Evolutionary conservation across 2,888 invertebrate genomes (phyloP).

Genomic region (Merodon equestris): DNA sequence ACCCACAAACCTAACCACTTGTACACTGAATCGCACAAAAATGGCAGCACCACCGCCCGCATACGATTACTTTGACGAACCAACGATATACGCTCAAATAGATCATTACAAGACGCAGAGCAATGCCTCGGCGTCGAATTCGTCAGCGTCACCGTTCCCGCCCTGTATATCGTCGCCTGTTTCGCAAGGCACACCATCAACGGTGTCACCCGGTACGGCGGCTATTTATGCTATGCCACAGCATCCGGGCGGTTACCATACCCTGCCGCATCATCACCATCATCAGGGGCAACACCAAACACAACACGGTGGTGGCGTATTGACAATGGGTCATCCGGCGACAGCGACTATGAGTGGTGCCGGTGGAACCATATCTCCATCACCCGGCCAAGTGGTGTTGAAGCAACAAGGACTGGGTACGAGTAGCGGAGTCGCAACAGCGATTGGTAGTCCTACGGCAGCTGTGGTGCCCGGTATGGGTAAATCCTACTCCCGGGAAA

Average conservation of each 20-base stretch:
- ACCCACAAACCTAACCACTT: conserved; percentile 71
- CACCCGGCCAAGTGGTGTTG: conserved; percentile 49
- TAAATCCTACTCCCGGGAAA: conserved; percentile 81
- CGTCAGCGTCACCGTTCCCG: conserved; percentile 77
- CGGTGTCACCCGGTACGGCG: conserved; percentile 77
- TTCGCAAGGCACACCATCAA: conserved; percentile 77
- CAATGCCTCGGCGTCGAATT: conserved; percentile 70
- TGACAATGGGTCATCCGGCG: conserved; percentile 74
- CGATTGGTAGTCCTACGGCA: conserved; percentile 77
- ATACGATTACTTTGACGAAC: conserved; percentile 81
- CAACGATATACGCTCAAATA: conserved; percentile 87
- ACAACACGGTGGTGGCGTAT: conserved; percentile 71
- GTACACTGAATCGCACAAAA: conserved; percentile 76
- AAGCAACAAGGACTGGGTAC: conserved; percentile 70
- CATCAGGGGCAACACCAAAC: conserved; percentile 72
- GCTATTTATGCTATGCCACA: conserved; percentile 78
- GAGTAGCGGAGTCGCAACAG: conserved; percentile 70
- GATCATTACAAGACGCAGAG: conserved; percentile 82
- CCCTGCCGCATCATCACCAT: conserved; percentile 77
- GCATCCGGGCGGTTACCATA: conserved; percentile 78
- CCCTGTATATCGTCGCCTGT: conserved; percentile 79
- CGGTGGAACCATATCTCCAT: conserved; percentile 72
- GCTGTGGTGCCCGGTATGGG: conserved; percentile 77
- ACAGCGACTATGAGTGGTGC: conserved; percentile 70
- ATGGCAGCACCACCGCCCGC: conserved; percentile 74